Evolutionary conservation across 2,888 invertebrate species (phyloP).

Genomic region (Seladonia tumulorum): DNA sequence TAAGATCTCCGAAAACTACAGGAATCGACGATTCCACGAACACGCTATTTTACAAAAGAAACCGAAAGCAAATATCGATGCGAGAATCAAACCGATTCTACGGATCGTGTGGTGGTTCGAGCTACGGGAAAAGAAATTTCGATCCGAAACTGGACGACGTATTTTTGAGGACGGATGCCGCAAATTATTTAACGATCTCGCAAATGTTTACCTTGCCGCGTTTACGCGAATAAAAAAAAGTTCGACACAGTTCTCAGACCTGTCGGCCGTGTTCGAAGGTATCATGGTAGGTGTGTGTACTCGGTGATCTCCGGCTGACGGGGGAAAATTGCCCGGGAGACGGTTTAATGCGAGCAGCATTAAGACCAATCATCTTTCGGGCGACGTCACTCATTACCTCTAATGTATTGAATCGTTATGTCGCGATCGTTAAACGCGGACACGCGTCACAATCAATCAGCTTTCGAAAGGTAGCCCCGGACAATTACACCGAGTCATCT

Average conservation of each 20-base stretch:
- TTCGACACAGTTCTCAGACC: neutral
- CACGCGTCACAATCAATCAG: conserved; percentile 18
- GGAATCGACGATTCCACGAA: too few relatives aligned
- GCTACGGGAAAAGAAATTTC: neutral
- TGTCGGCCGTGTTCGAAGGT: neutral
- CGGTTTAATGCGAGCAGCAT: neutral
- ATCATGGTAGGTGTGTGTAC: neutral
- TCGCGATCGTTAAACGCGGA: conserved; percentile 12
- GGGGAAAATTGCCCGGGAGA: neutral
- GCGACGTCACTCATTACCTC: conserved; percentile 1
- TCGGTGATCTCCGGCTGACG: neutral
- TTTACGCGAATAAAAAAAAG: too few relatives aligned
- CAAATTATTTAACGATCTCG: neutral
- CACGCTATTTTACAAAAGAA: too few relatives aligned
- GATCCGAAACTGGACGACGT: neutral
- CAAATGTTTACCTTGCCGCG: neutral
- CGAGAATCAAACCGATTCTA: too few relatives aligned
- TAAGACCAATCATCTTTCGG: conserved; percentile 2
- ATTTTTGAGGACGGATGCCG: neutral
- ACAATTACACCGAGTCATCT: conserved; percentile 23
- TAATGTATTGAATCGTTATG: conserved; percentile 12
- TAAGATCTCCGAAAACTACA: too few relatives aligned
- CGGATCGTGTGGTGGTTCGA: too few relatives aligned
- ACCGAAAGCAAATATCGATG: too few relatives aligned
- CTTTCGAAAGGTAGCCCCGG: conserved; percentile 2